Evolutionary conservation across 2,797 vertebrate genomes (phyloP).

Genomic region (Ataeniobius toweri): DNA sequence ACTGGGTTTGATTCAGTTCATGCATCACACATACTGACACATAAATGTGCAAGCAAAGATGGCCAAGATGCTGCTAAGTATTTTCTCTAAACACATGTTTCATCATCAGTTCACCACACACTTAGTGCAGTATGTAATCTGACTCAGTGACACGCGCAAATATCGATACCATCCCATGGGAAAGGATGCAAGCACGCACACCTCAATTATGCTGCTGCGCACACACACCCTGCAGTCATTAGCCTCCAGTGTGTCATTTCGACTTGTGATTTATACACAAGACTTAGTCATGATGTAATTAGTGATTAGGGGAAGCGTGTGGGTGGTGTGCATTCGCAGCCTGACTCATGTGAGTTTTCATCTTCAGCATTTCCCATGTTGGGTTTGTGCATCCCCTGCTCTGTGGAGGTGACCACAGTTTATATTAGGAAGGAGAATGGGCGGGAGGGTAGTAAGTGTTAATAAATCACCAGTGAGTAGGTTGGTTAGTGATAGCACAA

Average conservation of each 20-base stretch:
- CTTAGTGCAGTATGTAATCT: slow-evolving; percentile 47
- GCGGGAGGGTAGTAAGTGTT: background rate
- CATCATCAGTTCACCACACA: slow-evolving; percentile 56
- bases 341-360: slow-evolving; percentile 65
- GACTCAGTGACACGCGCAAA: slow-evolving; percentile 23
- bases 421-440: slow-evolving; percentile 28
- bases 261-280: slow-evolving; percentile 64
- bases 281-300: slow-evolving; percentile 72
- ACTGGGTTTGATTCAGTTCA: slow-evolving; percentile 5
- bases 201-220: slow-evolving; percentile 64
- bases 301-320: slow-evolving; percentile 73
- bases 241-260: slow-evolving; percentile 63
- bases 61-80: slow-evolving; percentile 32
- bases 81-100: slow-evolving; percentile 55
- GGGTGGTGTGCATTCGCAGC: slow-evolving; percentile 62
- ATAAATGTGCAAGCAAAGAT: slow-evolving; percentile 15
- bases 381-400: slow-evolving; percentile 19
- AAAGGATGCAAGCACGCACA: slow-evolving; percentile 62
- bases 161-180: slow-evolving; percentile 63
- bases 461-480: slow-evolving; percentile 16
- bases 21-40: background rate
- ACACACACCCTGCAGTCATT: slow-evolving; percentile 70
- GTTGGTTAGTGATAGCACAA: slow-evolving; percentile 2
- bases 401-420: slow-evolving; percentile 12
- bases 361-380: slow-evolving; percentile 60